Conservation (phyloP, 2,888 invertebrate genomes). For the Netelia melanura region DNA sequence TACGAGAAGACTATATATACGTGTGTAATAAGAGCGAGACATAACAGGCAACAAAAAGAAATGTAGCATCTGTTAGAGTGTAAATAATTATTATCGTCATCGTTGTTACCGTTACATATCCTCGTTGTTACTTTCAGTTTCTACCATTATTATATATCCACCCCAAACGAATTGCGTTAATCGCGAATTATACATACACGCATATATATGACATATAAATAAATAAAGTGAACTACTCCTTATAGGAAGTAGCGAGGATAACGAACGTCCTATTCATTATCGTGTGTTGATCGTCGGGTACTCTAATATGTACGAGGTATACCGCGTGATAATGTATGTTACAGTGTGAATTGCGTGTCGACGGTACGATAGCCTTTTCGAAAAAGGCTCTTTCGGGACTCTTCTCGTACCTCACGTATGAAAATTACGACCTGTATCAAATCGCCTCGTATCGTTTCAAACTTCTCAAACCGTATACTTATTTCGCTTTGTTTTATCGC, state of each 20-base stretch:
- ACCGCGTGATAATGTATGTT: constrained; percentile 68
- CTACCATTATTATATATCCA: constrained; percentile 64
- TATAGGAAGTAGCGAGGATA: constrained; percentile 71
- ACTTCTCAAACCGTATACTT: too few relatives aligned
- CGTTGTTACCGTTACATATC: constrained; percentile 70
- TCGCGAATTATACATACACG: constrained; percentile 68
- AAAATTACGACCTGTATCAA: constrained; percentile 29
- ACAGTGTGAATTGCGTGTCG: constrained; percentile 51
- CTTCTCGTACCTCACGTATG: constrained; percentile 15
- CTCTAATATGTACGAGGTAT: constrained; percentile 44
- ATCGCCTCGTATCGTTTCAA: neutral
- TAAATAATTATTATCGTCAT: constrained; percentile 66
- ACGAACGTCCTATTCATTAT: constrained; percentile 65
- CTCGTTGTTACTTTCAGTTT: constrained; percentile 71
- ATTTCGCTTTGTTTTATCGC: too few relatives aligned
- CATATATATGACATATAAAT: constrained; percentile 72
- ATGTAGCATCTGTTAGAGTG: constrained; percentile 57
- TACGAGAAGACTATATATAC: constrained; percentile 68
- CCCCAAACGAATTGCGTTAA: constrained; percentile 49
- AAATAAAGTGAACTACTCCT: constrained; percentile 46
- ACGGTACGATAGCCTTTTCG: constrained; percentile 51
- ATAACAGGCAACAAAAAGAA: constrained; percentile 48
- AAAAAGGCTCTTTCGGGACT: constrained; percentile 47
- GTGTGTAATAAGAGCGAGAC: constrained; percentile 57
- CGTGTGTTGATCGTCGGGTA: constrained; percentile 56